Conservation (phyloP, 2,113 vertebrate species). For the Alectura lathami region DNA sequence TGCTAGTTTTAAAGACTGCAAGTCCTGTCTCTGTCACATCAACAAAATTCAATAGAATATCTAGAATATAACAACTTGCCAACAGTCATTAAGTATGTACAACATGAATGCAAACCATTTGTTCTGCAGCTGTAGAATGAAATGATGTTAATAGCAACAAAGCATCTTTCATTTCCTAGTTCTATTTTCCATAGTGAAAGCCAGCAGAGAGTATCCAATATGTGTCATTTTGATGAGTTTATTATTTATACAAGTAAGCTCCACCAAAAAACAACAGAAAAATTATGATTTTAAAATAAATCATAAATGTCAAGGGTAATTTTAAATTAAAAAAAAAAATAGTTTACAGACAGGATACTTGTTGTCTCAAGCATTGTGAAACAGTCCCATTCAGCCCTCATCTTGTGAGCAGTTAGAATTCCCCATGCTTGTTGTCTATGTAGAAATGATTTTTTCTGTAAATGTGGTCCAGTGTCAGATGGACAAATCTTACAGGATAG, state of each 20-base stretch:
- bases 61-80: background rate
- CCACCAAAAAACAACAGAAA: background rate
- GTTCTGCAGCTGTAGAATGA: background rate
- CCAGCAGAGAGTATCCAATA: background rate
- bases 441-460: background rate
- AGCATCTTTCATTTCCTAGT: background rate
- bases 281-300: background rate
- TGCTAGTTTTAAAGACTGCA: background rate
- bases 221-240: background rate
- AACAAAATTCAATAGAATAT: background rate
- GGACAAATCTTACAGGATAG: background rate
- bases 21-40: background rate
- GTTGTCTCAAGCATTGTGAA: background rate
- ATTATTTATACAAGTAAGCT: background rate
- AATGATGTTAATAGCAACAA: background rate
- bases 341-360: background rate
- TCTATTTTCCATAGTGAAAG: background rate
- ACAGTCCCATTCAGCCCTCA: background rate
- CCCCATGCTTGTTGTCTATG: background rate
- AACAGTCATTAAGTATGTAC: background rate
- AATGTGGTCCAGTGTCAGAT: background rate
- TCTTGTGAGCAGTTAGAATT: background rate
- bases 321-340: background rate
- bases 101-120: background rate
- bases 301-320: background rate